Base-by-base conservation (phyloP, 2,797 vertebrate species). In the Ciconia nigra region DNA sequence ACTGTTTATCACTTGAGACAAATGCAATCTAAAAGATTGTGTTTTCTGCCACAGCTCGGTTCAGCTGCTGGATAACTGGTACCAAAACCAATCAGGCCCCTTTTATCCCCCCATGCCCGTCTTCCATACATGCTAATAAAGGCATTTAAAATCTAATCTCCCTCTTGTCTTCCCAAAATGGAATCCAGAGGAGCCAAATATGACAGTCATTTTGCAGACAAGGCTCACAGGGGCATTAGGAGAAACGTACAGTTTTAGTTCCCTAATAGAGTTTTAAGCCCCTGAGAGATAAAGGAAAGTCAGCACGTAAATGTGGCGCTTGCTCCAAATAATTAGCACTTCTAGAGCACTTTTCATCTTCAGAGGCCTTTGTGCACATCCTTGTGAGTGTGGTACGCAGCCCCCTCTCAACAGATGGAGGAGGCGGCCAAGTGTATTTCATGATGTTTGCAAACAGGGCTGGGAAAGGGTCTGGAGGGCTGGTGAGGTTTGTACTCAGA, bases 211-310 rank as follows among this genome's bases (percentile, higher is more conserved):
- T 96, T 87, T 84, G 70, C 90, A 66, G 84, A 81, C 79, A 77
- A 70, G 84, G 66, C 87, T 95, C 84, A 62, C n/a, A 63, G 41
- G 88, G 93, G 62, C 79, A 88, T 42, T n/a, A 93, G 5, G 93
- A 9, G 79, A 77, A 93, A 90, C 2, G 5, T 19, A 77, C 47
- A 87, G 82, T 93, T 96, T 96, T 94, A 93, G 89, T 55, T 95
- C 65, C 86, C 85, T 96, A 94, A 96, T 88, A 96, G 91, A 90
- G 66, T 96, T 95, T 92, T 90, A 95, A 96, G 72, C 95, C 91
- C 83, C 6, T 41, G 91, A 91, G 94, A 97, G 74, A 93, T 25
- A 86, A 77, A 92, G 76, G 72, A 73, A 89, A 97, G 84, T 79
- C 84, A 62, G 79, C 37, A 66, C 22, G 1, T 83, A 93, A 97